Evolutionary conservation across 2,888 invertebrate genomes (phyloP).

Genomic region (Agrenia bidenticulata): DNA sequence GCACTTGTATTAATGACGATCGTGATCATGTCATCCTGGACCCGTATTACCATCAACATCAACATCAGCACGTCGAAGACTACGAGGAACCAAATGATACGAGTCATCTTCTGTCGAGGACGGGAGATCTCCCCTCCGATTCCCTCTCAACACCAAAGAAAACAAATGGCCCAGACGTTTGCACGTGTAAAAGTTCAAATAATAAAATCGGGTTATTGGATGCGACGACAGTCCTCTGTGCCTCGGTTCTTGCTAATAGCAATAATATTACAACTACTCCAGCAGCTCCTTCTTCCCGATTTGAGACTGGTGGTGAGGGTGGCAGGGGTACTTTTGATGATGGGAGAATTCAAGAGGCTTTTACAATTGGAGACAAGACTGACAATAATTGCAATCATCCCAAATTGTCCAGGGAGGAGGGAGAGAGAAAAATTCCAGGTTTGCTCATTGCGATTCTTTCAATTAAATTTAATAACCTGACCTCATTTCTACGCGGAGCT

Average conservation of each 20-base stretch:
- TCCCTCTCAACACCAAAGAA: no score
- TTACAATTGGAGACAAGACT: no score
- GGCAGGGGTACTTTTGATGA: not conserved
- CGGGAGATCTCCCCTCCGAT: no score
- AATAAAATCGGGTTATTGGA: conserved; percentile 17
- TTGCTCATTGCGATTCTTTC: no score
- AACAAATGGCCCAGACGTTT: conserved; percentile 18
- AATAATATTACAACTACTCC: not conserved
- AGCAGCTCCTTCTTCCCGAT: no score
- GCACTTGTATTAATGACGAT: conserved; percentile 14
- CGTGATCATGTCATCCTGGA: not conserved
- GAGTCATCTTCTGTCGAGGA: not conserved
- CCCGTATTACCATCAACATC: not conserved
- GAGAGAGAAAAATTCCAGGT: no score
- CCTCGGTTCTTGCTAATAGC: conserved; percentile 2
- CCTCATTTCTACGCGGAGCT: no score
- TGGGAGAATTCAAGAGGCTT: no score
- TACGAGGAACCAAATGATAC: not conserved
- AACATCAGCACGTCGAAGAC: not conserved
- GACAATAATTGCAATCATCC: no score
- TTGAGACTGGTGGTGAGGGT: not conserved
- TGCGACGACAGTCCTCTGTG: conserved; percentile 5
- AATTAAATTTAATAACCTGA: no score
- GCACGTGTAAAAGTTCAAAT: conserved; percentile 37
- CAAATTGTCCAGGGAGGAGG: no score